Evolutionary conservation across 2,888 invertebrate species (phyloP), one percentile per base, ranked within the genome.

Genomic region (Amphipyra tragopoginis): DNA sequence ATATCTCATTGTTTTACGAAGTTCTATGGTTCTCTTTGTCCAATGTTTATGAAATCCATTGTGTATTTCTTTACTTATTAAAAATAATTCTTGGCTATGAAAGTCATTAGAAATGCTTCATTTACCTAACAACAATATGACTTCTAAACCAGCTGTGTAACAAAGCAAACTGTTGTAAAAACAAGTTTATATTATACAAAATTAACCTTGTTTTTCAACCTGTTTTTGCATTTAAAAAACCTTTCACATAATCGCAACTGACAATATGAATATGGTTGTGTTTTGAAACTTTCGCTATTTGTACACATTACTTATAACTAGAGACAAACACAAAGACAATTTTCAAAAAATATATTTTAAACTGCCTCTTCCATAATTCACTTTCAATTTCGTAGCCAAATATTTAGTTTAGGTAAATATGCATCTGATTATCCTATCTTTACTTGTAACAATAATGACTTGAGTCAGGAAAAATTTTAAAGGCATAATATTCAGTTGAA

Each of bases 1-100:
- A 48, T 66, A 55, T n/a, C 15, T 50, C 52, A 53, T 45, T 72
- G 55, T 72, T 61, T 45, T 14, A 54, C 58, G 43, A 53, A 63
- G 45, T 50, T 43, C 7, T 9, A 8, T 0, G 0, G 7, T 29
- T n/a, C 33, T 26, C 39, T 51, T 71, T 52, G 65, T 48, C 7
- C 15, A 15, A 42, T 71, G 57, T 71, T 71, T 65, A 42, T 49
- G 34, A 33, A 38, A 9, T 49, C 43, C 38, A 75, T 58, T 65
- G 36, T 64, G 38, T 11, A n/a, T n/a, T 39, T 39, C 14, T 34
- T 11, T 5, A 29, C 10, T 14, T 49, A 21, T 29, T 6, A 6
- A 8, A 14, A 8, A 43, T 6, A 36, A 33, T 38, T 11, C 13
- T 36, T 13, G 26, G 8, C 44, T n/a, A 33, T n/a, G n/a, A 43